Conservation (phyloP, 2,888 invertebrate genomes). For the Chouioia cunea region DNA sequence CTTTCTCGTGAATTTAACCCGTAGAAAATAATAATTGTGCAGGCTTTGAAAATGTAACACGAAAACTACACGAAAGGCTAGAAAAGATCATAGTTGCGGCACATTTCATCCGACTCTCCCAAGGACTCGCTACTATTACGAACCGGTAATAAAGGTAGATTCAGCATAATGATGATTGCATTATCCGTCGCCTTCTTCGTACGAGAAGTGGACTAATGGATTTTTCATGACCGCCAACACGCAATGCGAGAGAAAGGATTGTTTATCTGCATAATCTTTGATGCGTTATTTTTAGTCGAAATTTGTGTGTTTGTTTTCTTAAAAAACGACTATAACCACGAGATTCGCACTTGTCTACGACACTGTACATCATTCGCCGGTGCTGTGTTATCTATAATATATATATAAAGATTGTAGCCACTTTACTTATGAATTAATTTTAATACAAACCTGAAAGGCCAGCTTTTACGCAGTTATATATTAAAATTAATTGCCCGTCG, state of each 20-base stretch:
- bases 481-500: constrained; percentile 57
- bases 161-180: constrained; percentile 35
- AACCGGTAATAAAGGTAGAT: constrained; percentile 41
- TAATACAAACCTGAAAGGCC: constrained; percentile 60
- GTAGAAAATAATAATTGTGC: too few relatives aligned
- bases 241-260: constrained; percentile 36
- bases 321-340: constrained; percentile 44
- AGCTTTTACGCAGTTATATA: constrained; percentile 59
- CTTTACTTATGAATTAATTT: constrained; percentile 54
- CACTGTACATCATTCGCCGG: constrained; percentile 45
- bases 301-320: constrained; percentile 33
- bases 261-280: constrained; percentile 11
- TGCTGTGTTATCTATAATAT: constrained; percentile 32
- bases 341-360: constrained; percentile 46
- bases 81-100: constrained; percentile 1
- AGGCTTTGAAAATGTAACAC: constrained; percentile 2
- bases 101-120: constrained; percentile 35
- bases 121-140: constrained; percentile 35
- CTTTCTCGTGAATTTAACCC: too few relatives aligned
- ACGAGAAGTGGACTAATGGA: constrained; percentile 35
- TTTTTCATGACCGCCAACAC: constrained; percentile 22
- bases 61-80: neutral
- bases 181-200: constrained; percentile 12
- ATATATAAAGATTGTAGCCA: constrained; percentile 42
- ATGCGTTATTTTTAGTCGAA: constrained; percentile 18